Evolutionary conservation across 2,888 invertebrate genomes (phyloP).

Genomic region (Hecatera dysodea): DNA sequence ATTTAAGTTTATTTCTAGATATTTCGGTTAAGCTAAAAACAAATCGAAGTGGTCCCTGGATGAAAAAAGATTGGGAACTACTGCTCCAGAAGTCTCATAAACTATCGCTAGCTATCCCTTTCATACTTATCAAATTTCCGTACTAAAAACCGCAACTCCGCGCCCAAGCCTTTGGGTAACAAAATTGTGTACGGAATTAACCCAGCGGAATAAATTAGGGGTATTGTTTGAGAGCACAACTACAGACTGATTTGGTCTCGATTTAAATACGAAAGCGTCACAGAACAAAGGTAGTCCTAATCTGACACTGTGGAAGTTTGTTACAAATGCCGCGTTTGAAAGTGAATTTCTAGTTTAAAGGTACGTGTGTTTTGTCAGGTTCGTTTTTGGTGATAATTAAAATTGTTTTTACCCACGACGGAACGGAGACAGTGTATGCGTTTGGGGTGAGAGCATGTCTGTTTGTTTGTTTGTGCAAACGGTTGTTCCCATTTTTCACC

Average conservation of each 20-base stretch:
- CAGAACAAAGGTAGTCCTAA: slow-evolving; percentile 61
- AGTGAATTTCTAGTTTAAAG: slow-evolving; percentile 41
- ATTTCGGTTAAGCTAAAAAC: no score
- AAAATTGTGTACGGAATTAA: slow-evolving; percentile 80
- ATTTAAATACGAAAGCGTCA: slow-evolving; percentile 71
- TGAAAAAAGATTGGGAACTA: no score
- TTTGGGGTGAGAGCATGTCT: no score
- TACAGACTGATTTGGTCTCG: slow-evolving; percentile 72
- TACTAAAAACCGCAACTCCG: slow-evolving; percentile 60
- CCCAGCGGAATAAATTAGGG: slow-evolving; percentile 76
- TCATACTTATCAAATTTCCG: slow-evolving; percentile 65
- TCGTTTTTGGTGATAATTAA: slow-evolving; percentile 10
- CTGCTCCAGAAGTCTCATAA: slow-evolving; percentile 38
- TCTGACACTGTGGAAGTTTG: slow-evolving; percentile 47
- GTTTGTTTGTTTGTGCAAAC: no score
- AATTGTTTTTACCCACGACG: no score
- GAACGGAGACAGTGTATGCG: no score
- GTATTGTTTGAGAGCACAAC: slow-evolving; percentile 72
- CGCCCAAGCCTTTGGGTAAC: slow-evolving; percentile 64
- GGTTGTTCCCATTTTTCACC: no score
- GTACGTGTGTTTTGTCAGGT: slow-evolving; percentile 34
- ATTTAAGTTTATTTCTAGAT: no score
- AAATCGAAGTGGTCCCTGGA: no score
- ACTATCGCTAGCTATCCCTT: slow-evolving; percentile 49
- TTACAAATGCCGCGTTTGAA: slow-evolving; percentile 26